Base-by-base conservation (phyloP, 2,797 vertebrate species). In the Triplophysa yarkandensis region DNA sequence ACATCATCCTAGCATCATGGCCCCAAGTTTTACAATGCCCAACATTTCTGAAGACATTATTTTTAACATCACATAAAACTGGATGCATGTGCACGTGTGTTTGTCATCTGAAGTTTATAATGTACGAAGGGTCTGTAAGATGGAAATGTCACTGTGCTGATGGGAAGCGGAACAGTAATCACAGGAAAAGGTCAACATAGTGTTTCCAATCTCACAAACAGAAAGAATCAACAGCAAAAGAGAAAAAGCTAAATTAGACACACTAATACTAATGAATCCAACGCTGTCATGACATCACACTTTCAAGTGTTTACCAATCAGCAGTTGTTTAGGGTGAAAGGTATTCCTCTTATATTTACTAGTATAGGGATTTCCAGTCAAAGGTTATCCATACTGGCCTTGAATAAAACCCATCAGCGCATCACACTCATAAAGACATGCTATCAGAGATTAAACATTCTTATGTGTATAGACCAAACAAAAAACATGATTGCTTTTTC, bases 101-200 rank as follows among this genome's bases (percentile, higher is more conserved):
- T 6, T 48, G 27, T 61, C 39, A 19, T 21, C 16, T 21, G 41
- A 16, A 23, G 28, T 39, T 16, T 43, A 54, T 61, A 74, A 74
- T 68, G 25, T 68, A 68, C 36, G 54, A 77, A 30, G 27, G 19
- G 23, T 70, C 13, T 34, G 21, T 16, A 23, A 27, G 27, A 71
- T 50, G 64, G 39, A 72, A 78, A 78, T 78, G 77, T 74, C 77
- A 73, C 19, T 39, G 54, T 39, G 44, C 16, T 62, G 64, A 41
- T 55, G 46, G 14, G 64, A 55, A 61, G 55, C 52, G 54, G 54
- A 57, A 34, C 55, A 16, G n/a, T 68, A 71, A 67, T 72, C 77
- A 74, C 52, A 52, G n/a, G 32, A 36, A 74, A 78, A 74, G 77
- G 77, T 74, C 77, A 68, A 60, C 57, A 3, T 19, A 46, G 69